phyloP scores from a whole-genome alignment of 2,888 invertebrate genomes.

The Nymphalis c-album region DNA sequence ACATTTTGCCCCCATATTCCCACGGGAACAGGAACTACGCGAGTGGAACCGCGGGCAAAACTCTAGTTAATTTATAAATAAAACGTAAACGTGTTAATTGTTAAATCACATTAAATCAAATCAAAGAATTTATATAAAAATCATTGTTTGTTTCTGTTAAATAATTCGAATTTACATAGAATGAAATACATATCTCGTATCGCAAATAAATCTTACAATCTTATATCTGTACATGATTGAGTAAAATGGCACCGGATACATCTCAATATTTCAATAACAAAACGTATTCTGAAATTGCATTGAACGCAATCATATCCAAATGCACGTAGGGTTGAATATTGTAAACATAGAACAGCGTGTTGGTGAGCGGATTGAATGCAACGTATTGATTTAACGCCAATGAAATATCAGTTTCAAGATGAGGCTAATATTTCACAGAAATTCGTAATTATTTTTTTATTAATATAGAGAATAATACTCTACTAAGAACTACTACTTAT shows the following conservation, averaged over 20 bases:
- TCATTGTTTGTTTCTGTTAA: background rate
- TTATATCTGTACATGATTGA: background rate
- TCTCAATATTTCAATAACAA: constrained; percentile 9
- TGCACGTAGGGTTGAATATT: background rate
- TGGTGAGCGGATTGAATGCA: too few species aligned
- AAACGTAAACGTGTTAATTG: too few species aligned
- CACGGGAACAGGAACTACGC: too few species aligned
- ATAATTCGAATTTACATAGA: background rate
- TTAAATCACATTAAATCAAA: background rate
- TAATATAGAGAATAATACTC: too few species aligned
- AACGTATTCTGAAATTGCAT: background rate
- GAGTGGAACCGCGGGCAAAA: too few species aligned
- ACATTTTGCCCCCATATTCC: too few species aligned
- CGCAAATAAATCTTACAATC: constrained; percentile 2
- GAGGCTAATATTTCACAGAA: too few species aligned
- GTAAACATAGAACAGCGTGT: background rate
- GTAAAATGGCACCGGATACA: background rate
- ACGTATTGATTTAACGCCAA: too few species aligned
- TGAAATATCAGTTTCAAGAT: too few species aligned
- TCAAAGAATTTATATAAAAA: background rate
- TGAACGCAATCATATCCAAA: constrained; percentile 2
- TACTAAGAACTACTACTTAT: too few species aligned
- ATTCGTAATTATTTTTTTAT: too few species aligned
- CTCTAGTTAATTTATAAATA: too few species aligned
- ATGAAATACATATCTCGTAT: background rate